phyloP scores from a whole-genome alignment of 2,888 invertebrate species.

The Drosophila mulleri region DNA sequence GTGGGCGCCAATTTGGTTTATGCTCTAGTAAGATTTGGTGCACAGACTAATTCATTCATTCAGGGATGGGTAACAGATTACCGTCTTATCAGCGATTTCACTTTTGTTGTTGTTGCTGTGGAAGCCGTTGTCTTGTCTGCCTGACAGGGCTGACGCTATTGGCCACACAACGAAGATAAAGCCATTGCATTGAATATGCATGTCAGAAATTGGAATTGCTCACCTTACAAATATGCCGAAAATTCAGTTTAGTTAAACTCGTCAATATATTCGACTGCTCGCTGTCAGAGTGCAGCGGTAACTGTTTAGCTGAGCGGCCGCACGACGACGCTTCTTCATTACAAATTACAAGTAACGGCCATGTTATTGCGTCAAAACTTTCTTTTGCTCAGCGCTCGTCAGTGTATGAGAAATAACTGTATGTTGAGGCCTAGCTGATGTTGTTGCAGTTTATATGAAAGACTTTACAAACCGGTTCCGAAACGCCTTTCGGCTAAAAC shows the following conservation, averaged over 20 bases:
- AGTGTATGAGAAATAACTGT: slow-evolving; percentile 40
- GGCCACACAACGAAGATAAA: slow-evolving; percentile 37
- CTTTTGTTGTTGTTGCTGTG: slow-evolving; percentile 47
- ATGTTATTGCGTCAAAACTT: slow-evolving; percentile 77
- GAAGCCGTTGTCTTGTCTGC: slow-evolving; percentile 13
- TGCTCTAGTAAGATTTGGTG: slow-evolving; percentile 31
- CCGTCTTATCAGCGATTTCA: slow-evolving; percentile 72
- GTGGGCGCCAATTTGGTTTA: slow-evolving; percentile 39
- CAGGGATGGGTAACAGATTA: slow-evolving; percentile 21
- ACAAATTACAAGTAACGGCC: slow-evolving; percentile 69
- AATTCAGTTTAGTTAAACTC: neutral
- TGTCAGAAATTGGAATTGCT: slow-evolving; percentile 33
- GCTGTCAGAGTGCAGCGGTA: slow-evolving; percentile 57
- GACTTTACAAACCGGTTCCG: slow-evolving; percentile 61
- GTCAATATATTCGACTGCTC: slow-evolving; percentile 45
- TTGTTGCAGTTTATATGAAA: slow-evolving; percentile 59
- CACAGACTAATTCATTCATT: slow-evolving; percentile 43
- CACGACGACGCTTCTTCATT: slow-evolving; percentile 66
- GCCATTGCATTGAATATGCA: slow-evolving; percentile 44
- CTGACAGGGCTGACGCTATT: slow-evolving; percentile 35
- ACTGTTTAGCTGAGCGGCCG: slow-evolving; percentile 53
- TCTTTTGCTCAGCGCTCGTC: slow-evolving; percentile 58
- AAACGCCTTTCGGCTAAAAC: slow-evolving; percentile 28
- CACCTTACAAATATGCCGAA: slow-evolving; percentile 41
- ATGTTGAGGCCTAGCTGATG: slow-evolving; percentile 18